Conservation (phyloP, 1,140 invertebrate genomes). For the Danaus melanippus region DNA sequence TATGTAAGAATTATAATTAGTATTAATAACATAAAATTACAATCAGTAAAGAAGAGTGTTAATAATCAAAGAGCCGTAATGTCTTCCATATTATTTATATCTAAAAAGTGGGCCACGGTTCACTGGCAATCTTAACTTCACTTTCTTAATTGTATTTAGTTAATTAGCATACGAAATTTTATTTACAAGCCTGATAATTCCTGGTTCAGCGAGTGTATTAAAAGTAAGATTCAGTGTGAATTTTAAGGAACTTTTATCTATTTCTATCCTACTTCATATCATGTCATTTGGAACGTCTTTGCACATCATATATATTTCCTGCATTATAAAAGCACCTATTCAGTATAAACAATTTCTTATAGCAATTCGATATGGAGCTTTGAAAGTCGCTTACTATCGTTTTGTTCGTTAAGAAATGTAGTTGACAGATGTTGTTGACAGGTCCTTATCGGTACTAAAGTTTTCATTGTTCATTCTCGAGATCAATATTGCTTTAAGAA, state of each 20-base stretch:
- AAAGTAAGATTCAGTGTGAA: slow-evolving; percentile 7
- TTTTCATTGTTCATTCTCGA: slow-evolving; percentile 12
- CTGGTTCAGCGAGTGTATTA: slow-evolving; percentile 21
- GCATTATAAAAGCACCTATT: too few relatives aligned
- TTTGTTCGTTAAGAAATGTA: slow-evolving; percentile 5
- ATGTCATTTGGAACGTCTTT: too few relatives aligned
- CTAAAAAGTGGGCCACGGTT: slow-evolving; percentile 16
- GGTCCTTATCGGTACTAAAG: slow-evolving; percentile 10
- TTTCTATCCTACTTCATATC: too few relatives aligned
- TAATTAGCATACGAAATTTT: slow-evolving; percentile 68
- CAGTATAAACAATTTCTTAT: too few relatives aligned
- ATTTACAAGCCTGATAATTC: slow-evolving; percentile 53
- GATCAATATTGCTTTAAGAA: slow-evolving; percentile 9
- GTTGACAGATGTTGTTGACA: slow-evolving; percentile 7
- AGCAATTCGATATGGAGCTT: too few relatives aligned
- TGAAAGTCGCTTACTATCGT: too few relatives aligned
- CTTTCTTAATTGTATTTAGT: slow-evolving; percentile 63
- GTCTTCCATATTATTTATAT: slow-evolving; percentile 18
- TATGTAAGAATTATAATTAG: too few relatives aligned
- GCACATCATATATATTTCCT: too few relatives aligned
- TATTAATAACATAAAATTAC: too few relatives aligned
- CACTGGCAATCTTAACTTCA: slow-evolving; percentile 47
- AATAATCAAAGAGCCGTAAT: slow-evolving; percentile 3
- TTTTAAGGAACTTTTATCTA: too few relatives aligned
- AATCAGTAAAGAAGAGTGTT: too few relatives aligned